Evolutionary conservation across 2,888 invertebrate genomes (phyloP), one percentile per base, ranked within the genome.

Genomic region (Andrena hattorfiana): DNA sequence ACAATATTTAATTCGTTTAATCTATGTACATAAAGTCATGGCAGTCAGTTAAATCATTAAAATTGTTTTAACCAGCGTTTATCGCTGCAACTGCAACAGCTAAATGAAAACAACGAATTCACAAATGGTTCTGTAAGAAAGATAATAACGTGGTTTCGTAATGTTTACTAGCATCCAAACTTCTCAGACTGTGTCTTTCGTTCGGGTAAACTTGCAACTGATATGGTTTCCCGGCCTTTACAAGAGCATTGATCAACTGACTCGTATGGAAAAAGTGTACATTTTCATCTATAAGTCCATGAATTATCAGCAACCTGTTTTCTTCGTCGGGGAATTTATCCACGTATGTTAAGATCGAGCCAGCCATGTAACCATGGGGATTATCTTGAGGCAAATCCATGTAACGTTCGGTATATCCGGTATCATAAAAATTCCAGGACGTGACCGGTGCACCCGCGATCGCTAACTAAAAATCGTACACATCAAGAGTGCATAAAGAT

Each of bases 391-490:
- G 98, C 83, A 97, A 94, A 93, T 97, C 98, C 98, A 99, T 98
- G 94, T 99, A 99, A 54, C 99, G 96, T 95, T 99, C 99, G 71
- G 99, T 99, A 95, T 99, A 99, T 16, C 99, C 99, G 0, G 99
- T 99, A 94, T 99, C 99, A 95, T 99, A 99, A 74, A 99, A 96
- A 85, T 97, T 96, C 99, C 99, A 99, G 92, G 98, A 98, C 10
- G 99, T 99, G 3, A 99, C 99, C 0, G 99, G 99, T 13, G 99
- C 99, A 71, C 99, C 99, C 67, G 99, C 99, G 85, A 99, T 97
- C 83, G 99, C 98, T 90, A 96, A 92, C 96, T 96, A 86, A 62
- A 90, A 89, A 78, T 66, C 4, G 8, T 42, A 68, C 4, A 2
- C n/a, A 42, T 30, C 30, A 13, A 16, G 51, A n/a, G 28, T 64